A percentile compares a stretch with the other conserved stretches of the same genome.
Evolutionary conservation across 2,113 vertebrate species (phyloP).

Genomic region (Petrocephalus zakoni): DNA sequence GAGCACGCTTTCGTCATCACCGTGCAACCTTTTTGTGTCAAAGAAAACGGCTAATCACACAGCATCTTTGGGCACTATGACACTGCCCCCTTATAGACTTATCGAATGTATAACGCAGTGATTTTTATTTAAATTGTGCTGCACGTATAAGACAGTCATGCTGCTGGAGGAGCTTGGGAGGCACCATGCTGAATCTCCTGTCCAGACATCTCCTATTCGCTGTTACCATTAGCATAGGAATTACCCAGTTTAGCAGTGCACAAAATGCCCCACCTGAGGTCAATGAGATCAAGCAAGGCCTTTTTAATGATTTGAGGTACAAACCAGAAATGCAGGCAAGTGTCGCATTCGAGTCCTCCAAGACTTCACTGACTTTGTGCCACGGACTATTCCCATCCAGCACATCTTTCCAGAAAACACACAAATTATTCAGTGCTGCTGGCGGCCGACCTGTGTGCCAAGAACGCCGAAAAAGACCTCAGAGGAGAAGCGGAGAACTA

Average conservation of each 20-base stretch:
- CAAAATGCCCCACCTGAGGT: background rate
- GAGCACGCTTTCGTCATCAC: background rate
- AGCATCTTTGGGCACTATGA: background rate
- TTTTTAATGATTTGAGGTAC: no score
- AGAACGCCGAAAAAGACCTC: background rate
- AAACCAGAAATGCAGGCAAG: background rate
- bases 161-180: no score
- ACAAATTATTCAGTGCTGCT: background rate
- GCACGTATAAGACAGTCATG: no score
- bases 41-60: background rate
- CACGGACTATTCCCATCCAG: no score
- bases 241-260: background rate
- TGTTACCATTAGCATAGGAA: conserved; percentile 4
- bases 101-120: no score
- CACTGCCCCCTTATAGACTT: no score
- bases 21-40: background rate
- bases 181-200: background rate
- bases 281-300: background rate
- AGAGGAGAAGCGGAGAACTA: background rate
- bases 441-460: background rate
- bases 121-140: no score
- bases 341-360: background rate
- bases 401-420: background rate
- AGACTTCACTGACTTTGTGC: background rate
- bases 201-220: background rate